These are phyloP conservation scores for Cordilura impudica DNA, from an alignment of 2,888 invertebrate species.

Conservation along the genomic window DNA sequence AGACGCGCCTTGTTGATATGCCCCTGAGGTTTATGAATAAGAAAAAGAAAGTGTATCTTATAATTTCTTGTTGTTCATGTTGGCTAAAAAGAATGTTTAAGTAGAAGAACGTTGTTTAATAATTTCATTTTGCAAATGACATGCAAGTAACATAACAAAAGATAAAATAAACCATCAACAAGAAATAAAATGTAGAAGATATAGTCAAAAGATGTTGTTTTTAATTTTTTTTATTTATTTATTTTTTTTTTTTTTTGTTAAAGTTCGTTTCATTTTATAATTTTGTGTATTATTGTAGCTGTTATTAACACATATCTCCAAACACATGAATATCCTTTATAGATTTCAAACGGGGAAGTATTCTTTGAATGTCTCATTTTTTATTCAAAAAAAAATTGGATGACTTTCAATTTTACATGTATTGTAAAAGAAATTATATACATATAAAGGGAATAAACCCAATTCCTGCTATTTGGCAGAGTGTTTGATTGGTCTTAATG, in stretches of 20 bases:
- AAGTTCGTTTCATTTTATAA: conserved; percentile 27
- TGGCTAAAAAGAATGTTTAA: conserved; percentile 49
- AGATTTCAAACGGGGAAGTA: conserved; percentile 29
- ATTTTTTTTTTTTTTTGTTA: neutral
- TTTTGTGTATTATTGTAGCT: conserved; percentile 29
- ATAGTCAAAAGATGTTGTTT: conserved; percentile 25
- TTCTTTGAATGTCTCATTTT: too few species aligned
- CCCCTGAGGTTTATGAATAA: conserved; percentile 42
- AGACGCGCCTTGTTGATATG: conserved; percentile 44
- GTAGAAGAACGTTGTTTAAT: conserved; percentile 70
- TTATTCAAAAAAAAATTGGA: too few species aligned
- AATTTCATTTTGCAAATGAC: conserved; percentile 75
- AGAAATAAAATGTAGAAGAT: conserved; percentile 9
- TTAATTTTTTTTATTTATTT: conserved; percentile 11
- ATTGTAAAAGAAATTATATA: too few species aligned
- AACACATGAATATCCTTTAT: conserved; percentile 26
- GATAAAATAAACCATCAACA: conserved; percentile 59
- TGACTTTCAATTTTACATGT: too few species aligned
- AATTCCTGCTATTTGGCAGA: too few species aligned
- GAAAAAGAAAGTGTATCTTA: conserved; percentile 42
- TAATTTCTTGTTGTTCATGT: conserved; percentile 29
- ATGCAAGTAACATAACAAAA: conserved; percentile 74
- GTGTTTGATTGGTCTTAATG: too few species aligned
- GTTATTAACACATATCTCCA: conserved; percentile 46
- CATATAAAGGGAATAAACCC: too few species aligned